Conservation (phyloP, 2,797 vertebrate genomes). For the Ctenopoma multispine region DNA sequence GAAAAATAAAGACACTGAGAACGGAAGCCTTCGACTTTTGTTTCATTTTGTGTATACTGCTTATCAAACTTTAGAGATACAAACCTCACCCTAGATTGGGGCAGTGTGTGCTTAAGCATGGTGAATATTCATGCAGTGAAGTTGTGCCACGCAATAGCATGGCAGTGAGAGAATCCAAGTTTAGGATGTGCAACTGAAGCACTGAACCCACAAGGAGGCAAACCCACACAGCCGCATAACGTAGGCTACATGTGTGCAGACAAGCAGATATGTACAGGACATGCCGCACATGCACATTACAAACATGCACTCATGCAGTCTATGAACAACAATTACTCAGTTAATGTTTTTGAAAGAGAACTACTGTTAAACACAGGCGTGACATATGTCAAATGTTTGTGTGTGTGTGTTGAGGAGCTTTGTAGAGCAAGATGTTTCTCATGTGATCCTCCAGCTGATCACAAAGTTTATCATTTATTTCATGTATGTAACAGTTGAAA, state of each 20-base stretch:
- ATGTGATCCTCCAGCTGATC: too few species aligned
- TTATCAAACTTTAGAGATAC: conserved; percentile 17
- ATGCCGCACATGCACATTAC: conserved; percentile 18
- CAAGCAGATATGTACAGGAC: background rate
- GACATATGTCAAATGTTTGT: too few species aligned
- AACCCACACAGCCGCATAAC: background rate
- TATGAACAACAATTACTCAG: conserved; percentile 21
- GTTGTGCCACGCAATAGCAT: conserved; percentile 38
- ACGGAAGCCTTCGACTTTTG: conserved; percentile 34
- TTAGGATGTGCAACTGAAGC: conserved; percentile 30
- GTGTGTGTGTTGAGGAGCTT: background rate
- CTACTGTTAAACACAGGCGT: too few species aligned
- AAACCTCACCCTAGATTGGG: conserved; percentile 15
- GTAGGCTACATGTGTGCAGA: background rate
- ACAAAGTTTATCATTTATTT: too few species aligned
- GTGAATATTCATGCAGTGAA: conserved; percentile 27
- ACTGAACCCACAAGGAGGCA: conserved; percentile 29
- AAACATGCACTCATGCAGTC: conserved; percentile 26
- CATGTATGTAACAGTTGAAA: too few species aligned
- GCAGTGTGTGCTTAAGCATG: conserved; percentile 9
- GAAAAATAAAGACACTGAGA: conserved; percentile 16
- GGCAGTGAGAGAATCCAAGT: conserved; percentile 25
- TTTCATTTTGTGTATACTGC: too few species aligned
- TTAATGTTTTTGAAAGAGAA: conserved; percentile 31
- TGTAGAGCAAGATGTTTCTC: too few species aligned